phyloP scores from a whole-genome alignment of 2,888 invertebrate genomes.

The Hirtodrosophila trivittata region DNA sequence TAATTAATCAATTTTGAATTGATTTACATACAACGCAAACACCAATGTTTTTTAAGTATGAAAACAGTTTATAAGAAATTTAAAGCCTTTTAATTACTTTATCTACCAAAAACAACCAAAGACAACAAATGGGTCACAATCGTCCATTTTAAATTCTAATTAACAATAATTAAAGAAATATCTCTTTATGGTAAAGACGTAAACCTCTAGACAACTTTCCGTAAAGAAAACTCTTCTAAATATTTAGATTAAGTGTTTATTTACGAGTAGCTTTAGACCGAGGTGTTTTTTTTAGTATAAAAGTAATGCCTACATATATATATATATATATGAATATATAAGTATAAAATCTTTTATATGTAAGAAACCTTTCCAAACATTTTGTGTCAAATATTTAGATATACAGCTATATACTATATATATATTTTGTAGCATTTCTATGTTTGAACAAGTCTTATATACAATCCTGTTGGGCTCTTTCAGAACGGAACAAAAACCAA shows the following conservation, averaged over 20 bases:
- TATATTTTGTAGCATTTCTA: slow-evolving; percentile 61
- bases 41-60: slow-evolving; percentile 62
- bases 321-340: too few relatives aligned
- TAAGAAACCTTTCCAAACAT: slow-evolving; percentile 47
- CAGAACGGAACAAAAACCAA: slow-evolving; percentile 7
- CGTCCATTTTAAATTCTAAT: slow-evolving; percentile 58
- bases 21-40: slow-evolving; percentile 66
- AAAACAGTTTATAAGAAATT: slow-evolving; percentile 31
- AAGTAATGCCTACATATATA: too few relatives aligned
- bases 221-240: slow-evolving; percentile 23
- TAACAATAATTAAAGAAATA: slow-evolving; percentile 18
- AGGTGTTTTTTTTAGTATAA: slow-evolving; percentile 26
- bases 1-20: slow-evolving; percentile 50
- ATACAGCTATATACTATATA: slow-evolving; percentile 42
- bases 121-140: slow-evolving; percentile 47
- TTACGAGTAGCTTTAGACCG: slow-evolving; percentile 35
- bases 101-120: too few relatives aligned
- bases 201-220: slow-evolving; percentile 16
- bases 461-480: slow-evolving; percentile 22
- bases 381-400: slow-evolving; percentile 67
- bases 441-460: slow-evolving; percentile 29
- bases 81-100: slow-evolving; percentile 81
- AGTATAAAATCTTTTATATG: slow-evolving; percentile 20
- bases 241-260: slow-evolving; percentile 31
- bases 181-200: not conserved